Conservation (phyloP, 2,888 invertebrate species). For the Dichetophora obliterata region DNA sequence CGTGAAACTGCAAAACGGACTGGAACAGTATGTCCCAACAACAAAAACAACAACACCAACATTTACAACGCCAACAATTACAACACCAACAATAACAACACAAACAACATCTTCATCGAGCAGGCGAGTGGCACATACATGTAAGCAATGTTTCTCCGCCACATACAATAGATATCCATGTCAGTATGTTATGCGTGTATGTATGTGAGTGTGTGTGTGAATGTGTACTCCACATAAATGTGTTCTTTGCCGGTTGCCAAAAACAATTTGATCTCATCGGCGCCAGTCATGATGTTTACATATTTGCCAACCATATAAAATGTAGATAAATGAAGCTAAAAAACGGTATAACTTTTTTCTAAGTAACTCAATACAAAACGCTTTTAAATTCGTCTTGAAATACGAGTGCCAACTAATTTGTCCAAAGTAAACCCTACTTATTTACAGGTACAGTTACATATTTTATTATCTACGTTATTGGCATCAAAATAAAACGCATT, state of each 20-base stretch:
- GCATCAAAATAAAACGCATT: no score
- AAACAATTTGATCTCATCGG: constrained; percentile 33
- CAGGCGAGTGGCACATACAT: constrained; percentile 17
- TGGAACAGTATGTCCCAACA: constrained; percentile 8
- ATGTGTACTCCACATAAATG: constrained; percentile 5
- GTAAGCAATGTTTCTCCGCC: not conserved
- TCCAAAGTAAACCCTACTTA: no score
- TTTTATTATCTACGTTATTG: no score
- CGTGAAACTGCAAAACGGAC: constrained; percentile 5
- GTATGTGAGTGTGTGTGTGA: not conserved
- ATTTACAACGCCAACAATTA: no score
- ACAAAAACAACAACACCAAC: no score
- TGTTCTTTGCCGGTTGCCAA: constrained; percentile 27
- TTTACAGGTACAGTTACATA: no score
- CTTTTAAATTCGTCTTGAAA: no score
- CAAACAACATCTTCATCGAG: no score
- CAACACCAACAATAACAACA: not conserved
- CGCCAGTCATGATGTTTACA: constrained; percentile 32
- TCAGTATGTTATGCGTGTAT: not conserved
- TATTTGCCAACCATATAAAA: constrained; percentile 4
- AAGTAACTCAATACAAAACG: no score
- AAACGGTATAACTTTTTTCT: no score
- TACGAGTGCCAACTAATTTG: no score
- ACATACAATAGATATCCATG: not conserved
- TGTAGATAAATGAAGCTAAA: not conserved